Conservation (phyloP, 2,113 vertebrate species). For the Bubo bubo region DNA sequence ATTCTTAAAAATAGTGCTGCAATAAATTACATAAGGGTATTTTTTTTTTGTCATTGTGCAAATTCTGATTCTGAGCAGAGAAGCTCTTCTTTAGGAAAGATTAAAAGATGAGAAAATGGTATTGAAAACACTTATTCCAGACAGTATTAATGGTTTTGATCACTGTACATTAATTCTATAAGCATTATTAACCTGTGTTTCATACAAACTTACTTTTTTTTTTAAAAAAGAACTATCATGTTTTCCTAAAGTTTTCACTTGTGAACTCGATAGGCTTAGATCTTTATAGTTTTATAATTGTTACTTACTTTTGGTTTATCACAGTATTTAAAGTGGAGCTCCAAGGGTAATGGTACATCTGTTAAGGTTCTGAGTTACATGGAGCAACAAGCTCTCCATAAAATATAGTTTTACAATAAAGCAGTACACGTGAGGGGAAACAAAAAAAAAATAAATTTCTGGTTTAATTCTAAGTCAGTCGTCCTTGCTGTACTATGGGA, state of each 20-base stretch:
- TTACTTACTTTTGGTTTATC: background rate
- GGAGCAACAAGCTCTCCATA: background rate
- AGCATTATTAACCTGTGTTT: background rate
- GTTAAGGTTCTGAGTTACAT: background rate
- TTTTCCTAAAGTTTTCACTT: background rate
- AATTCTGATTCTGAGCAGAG: background rate
- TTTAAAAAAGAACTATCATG: background rate
- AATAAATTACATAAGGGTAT: background rate
- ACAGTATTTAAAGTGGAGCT: background rate
- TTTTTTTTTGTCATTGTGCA: background rate
- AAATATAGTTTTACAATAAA: background rate
- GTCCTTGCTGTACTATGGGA: background rate
- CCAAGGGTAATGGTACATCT: background rate
- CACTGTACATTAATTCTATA: background rate
- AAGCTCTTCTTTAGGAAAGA: background rate
- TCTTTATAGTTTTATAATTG: background rate
- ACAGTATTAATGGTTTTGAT: background rate
- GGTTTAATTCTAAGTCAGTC: background rate
- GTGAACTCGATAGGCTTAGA: background rate
- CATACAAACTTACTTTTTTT: background rate
- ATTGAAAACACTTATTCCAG: background rate
- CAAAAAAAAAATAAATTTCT: background rate
- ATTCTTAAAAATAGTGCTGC: background rate
- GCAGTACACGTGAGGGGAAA: fast-evolving
- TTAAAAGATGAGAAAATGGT: background rate